Evolutionary conservation across 2,888 invertebrate species (phyloP).

Genomic region (Morpho achilles): DNA sequence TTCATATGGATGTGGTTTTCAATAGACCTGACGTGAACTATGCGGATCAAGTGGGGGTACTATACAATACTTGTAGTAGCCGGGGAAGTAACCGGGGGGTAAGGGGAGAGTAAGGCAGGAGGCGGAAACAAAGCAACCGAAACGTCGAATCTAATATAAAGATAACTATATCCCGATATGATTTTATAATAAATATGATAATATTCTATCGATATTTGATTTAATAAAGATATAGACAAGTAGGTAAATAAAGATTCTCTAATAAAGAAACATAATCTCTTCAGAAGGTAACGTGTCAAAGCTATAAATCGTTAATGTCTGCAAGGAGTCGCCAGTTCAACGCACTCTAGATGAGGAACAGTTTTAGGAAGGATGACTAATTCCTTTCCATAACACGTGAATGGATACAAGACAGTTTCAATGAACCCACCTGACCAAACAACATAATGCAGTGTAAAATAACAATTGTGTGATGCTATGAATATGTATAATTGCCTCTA

Average conservation of each 20-base stretch:
- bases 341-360: constrained; percentile 29
- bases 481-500: too few relatives aligned
- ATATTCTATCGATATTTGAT: too few relatives aligned
- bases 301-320: constrained; percentile 15
- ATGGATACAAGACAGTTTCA: constrained; percentile 14
- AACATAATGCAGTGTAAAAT: constrained; percentile 1
- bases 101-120: too few relatives aligned
- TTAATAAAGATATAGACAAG: background rate
- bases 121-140: too few relatives aligned
- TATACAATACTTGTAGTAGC: too few relatives aligned
- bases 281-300: constrained; percentile 12
- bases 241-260: background rate
- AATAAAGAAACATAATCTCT: constrained; percentile 1
- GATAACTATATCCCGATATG: too few relatives aligned
- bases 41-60: too few relatives aligned
- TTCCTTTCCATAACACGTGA: constrained; percentile 30
- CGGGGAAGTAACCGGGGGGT: too few relatives aligned
- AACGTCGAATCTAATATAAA: too few relatives aligned
- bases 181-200: too few relatives aligned
- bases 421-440: constrained; percentile 13
- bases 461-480: background rate
- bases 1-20: too few relatives aligned
- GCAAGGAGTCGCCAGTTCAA: constrained; percentile 19
- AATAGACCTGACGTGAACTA: too few relatives aligned
- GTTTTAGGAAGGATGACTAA: constrained; percentile 54